Conservation (phyloP, 2,888 invertebrate species). For the Tiliacea citrago region DNA sequence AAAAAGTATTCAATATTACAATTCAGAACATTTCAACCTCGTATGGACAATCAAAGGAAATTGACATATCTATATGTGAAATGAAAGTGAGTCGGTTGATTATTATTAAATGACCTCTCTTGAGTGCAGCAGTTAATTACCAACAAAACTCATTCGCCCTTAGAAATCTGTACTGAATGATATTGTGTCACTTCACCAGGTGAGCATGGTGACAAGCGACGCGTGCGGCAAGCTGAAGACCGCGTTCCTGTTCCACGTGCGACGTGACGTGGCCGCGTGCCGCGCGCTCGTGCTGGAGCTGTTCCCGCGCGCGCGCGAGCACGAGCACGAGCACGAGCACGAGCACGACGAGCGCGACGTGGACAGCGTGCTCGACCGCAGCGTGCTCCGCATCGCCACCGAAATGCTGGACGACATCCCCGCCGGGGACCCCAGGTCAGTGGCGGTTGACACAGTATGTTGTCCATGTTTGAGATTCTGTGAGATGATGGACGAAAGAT, state of each 20-base stretch:
- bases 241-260: slow-evolving; percentile 94
- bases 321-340: slow-evolving; percentile 65
- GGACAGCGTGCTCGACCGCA: slow-evolving; percentile 82
- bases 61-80: background rate
- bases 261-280: slow-evolving; percentile 84
- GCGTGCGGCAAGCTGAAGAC: slow-evolving; percentile 91
- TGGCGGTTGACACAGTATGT: no score
- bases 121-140: background rate
- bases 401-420: slow-evolving; percentile 97
- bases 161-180: background rate
- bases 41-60: background rate
- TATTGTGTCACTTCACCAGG: slow-evolving; percentile 69
- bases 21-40: background rate
- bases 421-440: slow-evolving; percentile 94
- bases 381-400: slow-evolving; percentile 91
- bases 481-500: no score
- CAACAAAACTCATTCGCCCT: background rate
- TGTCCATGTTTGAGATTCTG: no score
- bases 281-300: slow-evolving; percentile 74
- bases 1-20: no score
- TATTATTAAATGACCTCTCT: background rate
- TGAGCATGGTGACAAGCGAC: slow-evolving; percentile 79
- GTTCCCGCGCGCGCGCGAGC: slow-evolving; percentile 78
- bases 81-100: background rate
- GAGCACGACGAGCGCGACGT: slow-evolving; percentile 74